These are phyloP conservation scores for Prunella strophiata DNA, from an alignment of 2,797 vertebrate species.

Conservation along the genomic window DNA sequence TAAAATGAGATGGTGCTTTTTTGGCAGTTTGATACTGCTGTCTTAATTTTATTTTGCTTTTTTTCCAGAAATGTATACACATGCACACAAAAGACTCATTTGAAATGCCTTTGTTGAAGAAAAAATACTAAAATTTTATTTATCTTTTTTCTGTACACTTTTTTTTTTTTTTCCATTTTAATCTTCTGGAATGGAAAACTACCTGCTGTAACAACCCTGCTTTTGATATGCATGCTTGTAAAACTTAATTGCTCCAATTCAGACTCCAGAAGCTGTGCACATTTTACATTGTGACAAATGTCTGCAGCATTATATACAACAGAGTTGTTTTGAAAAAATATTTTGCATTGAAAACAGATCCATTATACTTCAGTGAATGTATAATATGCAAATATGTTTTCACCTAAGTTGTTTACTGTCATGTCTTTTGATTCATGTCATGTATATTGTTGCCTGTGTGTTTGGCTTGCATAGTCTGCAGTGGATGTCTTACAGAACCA, in stretches of 20 bases:
- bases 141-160: background rate
- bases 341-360: background rate
- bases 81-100: background rate
- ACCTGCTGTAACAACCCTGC: background rate
- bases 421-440: background rate
- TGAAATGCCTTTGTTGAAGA: background rate
- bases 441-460: background rate
- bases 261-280: background rate
- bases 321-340: background rate
- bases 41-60: background rate
- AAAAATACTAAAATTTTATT: background rate
- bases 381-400: background rate
- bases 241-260: conserved; percentile 24
- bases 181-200: background rate
- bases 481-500: background rate
- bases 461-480: background rate
- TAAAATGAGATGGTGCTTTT: background rate
- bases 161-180: background rate
- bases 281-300: background rate
- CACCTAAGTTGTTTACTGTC: background rate
- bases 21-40: background rate
- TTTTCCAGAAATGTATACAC: background rate
- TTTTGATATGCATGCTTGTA: background rate
- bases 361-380: background rate
- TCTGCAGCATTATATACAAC: background rate